Percentiles rank a stretch among this genome's conserved stretches.
Conservation (phyloP, 1,140 invertebrate genomes). For the Glomeris maerens region DNA sequence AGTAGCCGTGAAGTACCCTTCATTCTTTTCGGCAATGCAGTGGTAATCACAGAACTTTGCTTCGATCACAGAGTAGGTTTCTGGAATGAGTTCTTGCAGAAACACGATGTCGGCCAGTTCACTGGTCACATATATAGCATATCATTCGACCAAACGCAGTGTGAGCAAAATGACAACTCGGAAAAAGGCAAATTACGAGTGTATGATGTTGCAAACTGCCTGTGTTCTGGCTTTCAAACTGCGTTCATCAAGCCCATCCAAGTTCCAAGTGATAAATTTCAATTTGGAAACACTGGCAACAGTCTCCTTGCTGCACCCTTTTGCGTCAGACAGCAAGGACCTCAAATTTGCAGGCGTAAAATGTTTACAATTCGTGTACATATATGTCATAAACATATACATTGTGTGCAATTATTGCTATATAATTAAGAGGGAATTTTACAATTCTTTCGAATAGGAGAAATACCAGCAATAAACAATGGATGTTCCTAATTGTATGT, state of each 20-base stretch:
- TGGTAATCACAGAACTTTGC: slow-evolving; percentile 30
- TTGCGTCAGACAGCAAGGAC: too few relatives aligned
- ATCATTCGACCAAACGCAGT: background rate
- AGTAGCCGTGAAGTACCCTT: slow-evolving; percentile 36
- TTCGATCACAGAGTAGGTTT: slow-evolving; percentile 30
- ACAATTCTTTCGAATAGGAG: too few relatives aligned
- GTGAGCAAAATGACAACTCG: background rate
- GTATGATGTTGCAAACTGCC: slow-evolving; percentile 37
- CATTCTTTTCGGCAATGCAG: slow-evolving; percentile 21
- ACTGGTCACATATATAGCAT: slow-evolving; percentile 22
- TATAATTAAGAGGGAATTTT: too few relatives aligned
- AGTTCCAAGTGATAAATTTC: slow-evolving; percentile 42
- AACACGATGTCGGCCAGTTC: slow-evolving; percentile 44
- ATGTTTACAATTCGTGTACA: too few relatives aligned
- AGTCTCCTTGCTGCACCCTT: too few relatives aligned
- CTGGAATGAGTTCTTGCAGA: slow-evolving; percentile 44
- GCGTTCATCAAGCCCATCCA: slow-evolving; percentile 44
- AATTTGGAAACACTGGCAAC: too few relatives aligned
- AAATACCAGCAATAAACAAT: too few relatives aligned
- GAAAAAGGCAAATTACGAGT: slow-evolving; percentile 27
- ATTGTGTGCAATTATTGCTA: too few relatives aligned
- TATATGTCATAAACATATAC: too few relatives aligned
- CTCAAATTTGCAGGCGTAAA: too few relatives aligned
- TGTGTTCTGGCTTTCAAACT: slow-evolving; percentile 38
- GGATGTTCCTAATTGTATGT: too few relatives aligned